These are phyloP conservation scores for Deroplatys truncata DNA, from an alignment of 2,888 invertebrate genomes.

Conservation along the genomic window DNA sequence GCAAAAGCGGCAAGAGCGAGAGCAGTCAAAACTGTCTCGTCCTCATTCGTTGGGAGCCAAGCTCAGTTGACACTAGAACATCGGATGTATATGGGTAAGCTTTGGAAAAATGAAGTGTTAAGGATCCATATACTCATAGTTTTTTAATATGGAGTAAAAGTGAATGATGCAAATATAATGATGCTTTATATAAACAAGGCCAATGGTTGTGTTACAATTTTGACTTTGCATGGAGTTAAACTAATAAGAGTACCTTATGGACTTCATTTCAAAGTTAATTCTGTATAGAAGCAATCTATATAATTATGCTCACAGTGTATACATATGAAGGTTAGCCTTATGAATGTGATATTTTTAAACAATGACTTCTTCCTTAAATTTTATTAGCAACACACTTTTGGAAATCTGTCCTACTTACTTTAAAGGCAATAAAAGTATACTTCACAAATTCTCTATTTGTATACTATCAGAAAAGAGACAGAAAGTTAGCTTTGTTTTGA, in stretches of 20 bases:
- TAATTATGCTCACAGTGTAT: background rate
- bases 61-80: constrained; percentile 24
- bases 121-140: background rate
- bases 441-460: background rate
- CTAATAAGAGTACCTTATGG: background rate
- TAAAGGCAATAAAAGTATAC: background rate
- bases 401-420: background rate
- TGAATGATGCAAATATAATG: background rate
- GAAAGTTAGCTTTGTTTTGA: no score
- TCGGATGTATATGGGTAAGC: background rate
- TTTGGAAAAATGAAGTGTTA: background rate
- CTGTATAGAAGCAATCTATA: background rate
- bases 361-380: background rate
- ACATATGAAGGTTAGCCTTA: background rate
- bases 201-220: no score
- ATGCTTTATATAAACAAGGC: background rate
- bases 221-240: background rate
- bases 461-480: background rate
- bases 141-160: no score
- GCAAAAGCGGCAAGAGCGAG: constrained; percentile 23
- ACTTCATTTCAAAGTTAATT: background rate
- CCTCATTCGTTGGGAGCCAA: constrained; percentile 21
- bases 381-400: background rate
- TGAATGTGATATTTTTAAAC: background rate
- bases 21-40: constrained; percentile 11